Conservation (phyloP, 2,888 invertebrate species). For the Drosophila rellima region DNA sequence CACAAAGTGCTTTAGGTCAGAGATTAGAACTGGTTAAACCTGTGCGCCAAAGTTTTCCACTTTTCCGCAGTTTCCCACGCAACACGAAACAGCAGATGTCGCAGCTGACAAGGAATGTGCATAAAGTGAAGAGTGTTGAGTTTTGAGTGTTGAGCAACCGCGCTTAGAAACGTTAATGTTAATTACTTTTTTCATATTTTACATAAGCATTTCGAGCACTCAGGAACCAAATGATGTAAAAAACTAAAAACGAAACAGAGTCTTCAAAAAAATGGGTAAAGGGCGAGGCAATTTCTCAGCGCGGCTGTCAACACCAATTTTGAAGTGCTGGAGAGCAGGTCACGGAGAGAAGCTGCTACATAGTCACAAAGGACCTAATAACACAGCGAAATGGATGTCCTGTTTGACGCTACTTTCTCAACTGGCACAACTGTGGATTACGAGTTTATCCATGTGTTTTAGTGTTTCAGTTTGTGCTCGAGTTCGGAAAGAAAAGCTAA, state of each 20-base stretch:
- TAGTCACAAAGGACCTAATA: slow-evolving; percentile 37
- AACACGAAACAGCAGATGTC: slow-evolving; percentile 33
- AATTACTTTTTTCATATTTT: slow-evolving; percentile 68
- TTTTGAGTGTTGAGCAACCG: slow-evolving; percentile 52
- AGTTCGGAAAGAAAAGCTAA: slow-evolving; percentile 33
- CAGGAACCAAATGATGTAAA: slow-evolving; percentile 26
- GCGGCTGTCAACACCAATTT: slow-evolving; percentile 84
- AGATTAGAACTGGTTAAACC: slow-evolving; percentile 61
- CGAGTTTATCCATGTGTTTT: slow-evolving; percentile 54
- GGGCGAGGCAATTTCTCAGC: slow-evolving; percentile 81
- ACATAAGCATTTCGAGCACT: slow-evolving; percentile 58
- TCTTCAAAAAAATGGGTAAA: slow-evolving; percentile 1
- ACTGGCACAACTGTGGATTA: not conserved
- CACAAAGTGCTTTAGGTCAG: slow-evolving; percentile 56
- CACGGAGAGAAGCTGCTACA: slow-evolving; percentile 29
- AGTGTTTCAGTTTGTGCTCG: slow-evolving; percentile 24
- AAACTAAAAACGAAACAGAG: not conserved
- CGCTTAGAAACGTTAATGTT: slow-evolving; percentile 62
- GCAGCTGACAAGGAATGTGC: slow-evolving; percentile 35
- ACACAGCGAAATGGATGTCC: slow-evolving; percentile 33
- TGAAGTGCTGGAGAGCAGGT: slow-evolving; percentile 72
- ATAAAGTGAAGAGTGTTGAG: slow-evolving; percentile 36
- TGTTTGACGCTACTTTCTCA: slow-evolving; percentile 22
- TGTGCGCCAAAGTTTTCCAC: slow-evolving; percentile 61
- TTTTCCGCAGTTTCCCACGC: slow-evolving; percentile 74